Evolutionary conservation across 2,888 invertebrate genomes (phyloP), one percentile per base, ranked within the genome.

Genomic region (Rotaria socialis): DNA sequence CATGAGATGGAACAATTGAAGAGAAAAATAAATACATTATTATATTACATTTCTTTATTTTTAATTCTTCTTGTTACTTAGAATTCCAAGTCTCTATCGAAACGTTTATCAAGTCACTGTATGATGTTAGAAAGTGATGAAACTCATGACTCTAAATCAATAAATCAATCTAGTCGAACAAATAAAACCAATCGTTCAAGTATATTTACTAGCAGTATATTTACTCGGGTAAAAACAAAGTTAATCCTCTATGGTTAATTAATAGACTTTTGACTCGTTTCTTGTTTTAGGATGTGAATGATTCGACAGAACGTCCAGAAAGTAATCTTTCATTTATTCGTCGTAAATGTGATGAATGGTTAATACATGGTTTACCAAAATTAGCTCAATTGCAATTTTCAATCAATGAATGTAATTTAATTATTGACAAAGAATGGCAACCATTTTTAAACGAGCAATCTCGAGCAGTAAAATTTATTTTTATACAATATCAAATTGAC

Each of bases 271-370:
- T 35, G 35, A 35, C 35, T 35, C 35, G 35, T 35, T 35, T 35
- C 35, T 35, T 35, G 35, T 75, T 24, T 11, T 24, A 80, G 75
- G 75, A 80, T 43, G 22, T 19, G 10, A 24, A 22, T 43, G 75
- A 80, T 22, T 3, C 19, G 24, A 11, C 22, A 22, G 75, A 80
- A 41, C 43, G 1, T 47, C 43, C 22, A 22, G 75, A 80, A 41
- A 80, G 1, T 47, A 80, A 80, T 80, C 24, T 80, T 1, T 47
- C 43, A 11, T 80, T 80, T 80, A 35, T 80, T 80, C 75, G 75
- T 47, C 75, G 75, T 35, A 80, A 80, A 80, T 80, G 75, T 80
- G 75, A 80, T 43, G 75, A 80, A 80, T 80, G 75, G 75, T 80
- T 80, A 47, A 43, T 19, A 47, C 47, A 47, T 80, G 75, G 75